These are phyloP conservation scores for Squalus acanthias DNA, from an alignment of 2,797 vertebrate genomes.

Conservation along the genomic window DNA sequence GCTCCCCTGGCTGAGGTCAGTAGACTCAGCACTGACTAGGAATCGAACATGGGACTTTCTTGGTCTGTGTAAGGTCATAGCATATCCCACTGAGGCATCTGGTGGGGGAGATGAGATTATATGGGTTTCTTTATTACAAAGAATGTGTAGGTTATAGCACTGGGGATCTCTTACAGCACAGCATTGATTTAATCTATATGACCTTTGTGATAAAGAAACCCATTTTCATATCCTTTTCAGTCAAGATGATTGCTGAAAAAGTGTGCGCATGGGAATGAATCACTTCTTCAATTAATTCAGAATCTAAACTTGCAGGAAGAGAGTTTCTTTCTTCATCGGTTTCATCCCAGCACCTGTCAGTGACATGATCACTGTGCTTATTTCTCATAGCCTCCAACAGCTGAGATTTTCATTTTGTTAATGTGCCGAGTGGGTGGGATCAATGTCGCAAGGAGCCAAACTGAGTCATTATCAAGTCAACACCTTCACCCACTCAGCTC, in stretches of 20 bases:
- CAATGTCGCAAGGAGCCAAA: background rate
- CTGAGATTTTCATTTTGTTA: conserved; percentile 16
- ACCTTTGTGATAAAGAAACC: background rate
- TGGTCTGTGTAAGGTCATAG: background rate
- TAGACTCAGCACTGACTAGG: background rate
- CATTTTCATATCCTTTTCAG: background rate
- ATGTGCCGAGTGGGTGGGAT: conserved; percentile 8
- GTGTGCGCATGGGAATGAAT: background rate
- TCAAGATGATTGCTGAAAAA: background rate
- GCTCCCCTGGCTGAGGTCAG: background rate
- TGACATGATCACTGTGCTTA: background rate
- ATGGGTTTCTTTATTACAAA: background rate
- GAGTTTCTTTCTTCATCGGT: background rate
- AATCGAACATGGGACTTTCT: background rate
- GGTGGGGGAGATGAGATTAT: background rate
- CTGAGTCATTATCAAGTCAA: conserved; percentile 27
- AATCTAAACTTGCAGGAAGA: conserved; percentile 4
- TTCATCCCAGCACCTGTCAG: background rate
- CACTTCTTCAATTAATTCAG: conserved; percentile 27
- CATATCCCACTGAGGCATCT: background rate
- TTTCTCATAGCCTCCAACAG: background rate
- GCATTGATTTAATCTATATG: background rate
- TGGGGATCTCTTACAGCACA: background rate
- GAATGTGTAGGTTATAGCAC: background rate
- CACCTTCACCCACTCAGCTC: conserved; percentile 32